A percentile compares a stretch with the other conserved stretches of the same genome.
Conservation (phyloP, 1,140 invertebrate genomes). For the Drosophila repletoides region DNA sequence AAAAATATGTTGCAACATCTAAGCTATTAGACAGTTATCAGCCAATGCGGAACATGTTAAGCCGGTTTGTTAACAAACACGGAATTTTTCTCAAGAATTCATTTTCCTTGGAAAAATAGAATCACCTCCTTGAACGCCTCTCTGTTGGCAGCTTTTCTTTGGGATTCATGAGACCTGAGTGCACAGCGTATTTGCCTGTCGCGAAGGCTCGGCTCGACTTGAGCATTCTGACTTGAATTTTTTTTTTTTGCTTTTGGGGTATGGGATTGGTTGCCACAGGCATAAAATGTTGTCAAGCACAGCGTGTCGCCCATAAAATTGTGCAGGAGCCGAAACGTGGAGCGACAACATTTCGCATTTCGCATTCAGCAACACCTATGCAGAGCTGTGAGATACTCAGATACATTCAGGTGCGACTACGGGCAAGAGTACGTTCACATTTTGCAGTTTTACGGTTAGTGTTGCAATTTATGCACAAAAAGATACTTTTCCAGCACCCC, state of each 20-base stretch:
- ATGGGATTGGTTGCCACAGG: constrained; percentile 14
- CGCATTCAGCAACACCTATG: constrained; percentile 62
- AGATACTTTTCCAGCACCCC: constrained; percentile 13
- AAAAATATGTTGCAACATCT: too few relatives aligned
- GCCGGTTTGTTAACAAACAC: too few relatives aligned
- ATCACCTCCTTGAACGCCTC: too few relatives aligned
- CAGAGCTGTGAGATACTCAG: constrained; percentile 41
- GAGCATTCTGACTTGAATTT: too few relatives aligned
- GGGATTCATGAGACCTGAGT: too few relatives aligned
- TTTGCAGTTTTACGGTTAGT: constrained; percentile 68
- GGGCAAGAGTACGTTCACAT: constrained; percentile 64
- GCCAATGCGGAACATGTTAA: too few relatives aligned
- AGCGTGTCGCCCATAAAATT: constrained; percentile 66
- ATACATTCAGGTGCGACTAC: constrained; percentile 47
- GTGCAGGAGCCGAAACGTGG: constrained; percentile 47
- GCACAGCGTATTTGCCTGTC: too few relatives aligned
- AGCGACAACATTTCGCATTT: constrained; percentile 47
- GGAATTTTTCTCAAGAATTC: too few relatives aligned
- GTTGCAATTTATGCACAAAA: constrained; percentile 73
- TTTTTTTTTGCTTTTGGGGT: not conserved
- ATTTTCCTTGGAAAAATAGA: too few relatives aligned
- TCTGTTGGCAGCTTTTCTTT: too few relatives aligned
- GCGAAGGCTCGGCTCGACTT: too few relatives aligned
- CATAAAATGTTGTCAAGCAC: constrained; percentile 70
- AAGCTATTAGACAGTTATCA: too few relatives aligned